These are phyloP conservation scores for Podilymbus podiceps DNA, from an alignment of 2,113 vertebrate species.

Conservation along the genomic window DNA sequence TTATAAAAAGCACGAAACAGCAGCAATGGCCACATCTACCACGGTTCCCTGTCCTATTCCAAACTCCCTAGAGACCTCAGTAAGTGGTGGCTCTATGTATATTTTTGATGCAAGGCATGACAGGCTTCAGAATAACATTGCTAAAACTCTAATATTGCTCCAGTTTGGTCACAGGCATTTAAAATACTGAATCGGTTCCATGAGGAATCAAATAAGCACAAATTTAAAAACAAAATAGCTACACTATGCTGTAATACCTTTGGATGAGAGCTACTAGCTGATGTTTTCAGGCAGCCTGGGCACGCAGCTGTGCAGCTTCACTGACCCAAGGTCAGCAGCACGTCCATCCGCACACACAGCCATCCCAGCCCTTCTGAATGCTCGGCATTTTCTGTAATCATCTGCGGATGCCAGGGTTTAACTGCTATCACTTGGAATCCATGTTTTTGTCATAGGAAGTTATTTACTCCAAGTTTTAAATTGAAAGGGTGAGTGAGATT, in stretches of 20 bases:
- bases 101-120: neutral
- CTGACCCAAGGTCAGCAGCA: neutral
- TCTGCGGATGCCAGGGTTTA: neutral
- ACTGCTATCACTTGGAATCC: neutral
- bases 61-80: accelerated
- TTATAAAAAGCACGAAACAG: neutral
- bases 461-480: neutral
- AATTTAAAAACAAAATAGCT: constrained; percentile 50
- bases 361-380: accelerated
- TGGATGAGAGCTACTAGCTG: neutral
- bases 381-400: accelerated
- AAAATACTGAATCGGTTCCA: neutral
- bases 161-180: neutral
- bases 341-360: neutral
- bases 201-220: neutral
- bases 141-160: neutral
- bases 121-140: neutral
- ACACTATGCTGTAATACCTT: constrained; percentile 17
- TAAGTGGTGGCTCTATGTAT: neutral
- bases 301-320: neutral
- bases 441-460: neutral
- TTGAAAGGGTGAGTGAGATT: neutral
- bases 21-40: neutral
- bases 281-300: neutral
- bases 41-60: neutral